Evolutionary conservation across 53 echinoderm and acorn worm genomes (phyloP).

Genomic region (Patiria pectinifera): DNA sequence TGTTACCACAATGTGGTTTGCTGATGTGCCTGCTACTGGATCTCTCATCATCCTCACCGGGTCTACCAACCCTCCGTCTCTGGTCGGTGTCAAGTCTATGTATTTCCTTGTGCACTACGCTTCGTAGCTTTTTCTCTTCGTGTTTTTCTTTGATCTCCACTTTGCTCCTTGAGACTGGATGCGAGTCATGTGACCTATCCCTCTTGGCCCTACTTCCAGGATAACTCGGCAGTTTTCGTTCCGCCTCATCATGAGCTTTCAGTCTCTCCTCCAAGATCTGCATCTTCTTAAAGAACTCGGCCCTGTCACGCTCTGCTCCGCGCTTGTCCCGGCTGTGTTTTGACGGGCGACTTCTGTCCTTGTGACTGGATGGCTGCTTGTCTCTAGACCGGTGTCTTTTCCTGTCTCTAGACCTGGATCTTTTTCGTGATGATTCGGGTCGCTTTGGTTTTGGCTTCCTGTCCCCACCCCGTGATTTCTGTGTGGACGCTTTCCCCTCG

Average conservation of each 20-base stretch:
- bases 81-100: neutral
- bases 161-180: neutral
- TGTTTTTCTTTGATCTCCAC: neutral
- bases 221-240: neutral
- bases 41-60: neutral
- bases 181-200: neutral
- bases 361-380: neutral
- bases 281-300: slow-evolving; percentile 39
- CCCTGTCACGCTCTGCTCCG: neutral
- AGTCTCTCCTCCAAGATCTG: slow-evolving; percentile 39
- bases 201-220: neutral
- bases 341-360: neutral
- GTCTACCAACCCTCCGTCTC: neutral
- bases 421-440: neutral
- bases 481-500: neutral
- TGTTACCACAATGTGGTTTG: neutral
- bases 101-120: neutral
- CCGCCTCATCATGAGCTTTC: neutral
- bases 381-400: neutral
- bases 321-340: slow-evolving; percentile 19
- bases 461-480: neutral
- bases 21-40: slow-evolving; percentile 5
- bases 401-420: slow-evolving; percentile 13
- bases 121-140: neutral
- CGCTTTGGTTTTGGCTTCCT: neutral